phyloP scores from a whole-genome alignment of 2,797 vertebrate species.

The Tachyglossus aculeatus region DNA sequence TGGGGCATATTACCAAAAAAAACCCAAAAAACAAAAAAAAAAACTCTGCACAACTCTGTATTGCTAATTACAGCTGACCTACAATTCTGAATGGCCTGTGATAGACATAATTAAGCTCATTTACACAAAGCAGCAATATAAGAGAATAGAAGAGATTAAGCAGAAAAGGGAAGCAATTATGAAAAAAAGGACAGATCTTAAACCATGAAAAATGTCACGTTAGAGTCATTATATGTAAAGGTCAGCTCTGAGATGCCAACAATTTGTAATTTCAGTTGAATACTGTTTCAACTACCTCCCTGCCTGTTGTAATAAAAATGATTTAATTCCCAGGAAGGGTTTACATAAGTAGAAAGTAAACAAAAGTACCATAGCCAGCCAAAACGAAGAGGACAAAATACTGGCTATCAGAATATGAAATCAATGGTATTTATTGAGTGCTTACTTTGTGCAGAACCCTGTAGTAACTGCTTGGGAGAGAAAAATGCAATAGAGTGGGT shows the following conservation, averaged over 20 bases:
- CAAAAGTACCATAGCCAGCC: not conserved
- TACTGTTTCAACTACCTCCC: conserved; percentile 50
- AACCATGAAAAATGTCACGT: conserved; percentile 55
- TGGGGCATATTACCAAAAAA: too few relatives aligned
- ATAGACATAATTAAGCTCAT: conserved; percentile 29
- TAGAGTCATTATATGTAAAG: conserved; percentile 60
- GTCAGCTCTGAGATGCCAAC: conserved; percentile 59
- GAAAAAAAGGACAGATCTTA: conserved; percentile 15
- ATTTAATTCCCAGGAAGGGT: not conserved
- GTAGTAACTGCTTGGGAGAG: too few relatives aligned
- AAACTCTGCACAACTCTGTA: too few relatives aligned
- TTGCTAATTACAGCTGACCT: conserved; percentile 40
- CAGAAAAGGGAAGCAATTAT: conserved; percentile 29
- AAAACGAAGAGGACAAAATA: conserved; percentile 12
- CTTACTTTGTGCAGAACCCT: too few relatives aligned
- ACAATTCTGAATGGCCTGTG: conserved; percentile 13
- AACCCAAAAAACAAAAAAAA: too few relatives aligned
- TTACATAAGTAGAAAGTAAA: not conserved
- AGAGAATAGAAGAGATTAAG: conserved; percentile 49
- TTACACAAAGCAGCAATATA: conserved; percentile 19
- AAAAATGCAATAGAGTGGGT: too few relatives aligned
- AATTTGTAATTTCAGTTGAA: conserved; percentile 57
- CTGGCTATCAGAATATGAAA: not conserved
- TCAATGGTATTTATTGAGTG: too few relatives aligned
- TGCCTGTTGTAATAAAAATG: not conserved